These are phyloP conservation scores for Grantiella picta DNA, from an alignment of 2,113 vertebrate species.

Conservation along the genomic window DNA sequence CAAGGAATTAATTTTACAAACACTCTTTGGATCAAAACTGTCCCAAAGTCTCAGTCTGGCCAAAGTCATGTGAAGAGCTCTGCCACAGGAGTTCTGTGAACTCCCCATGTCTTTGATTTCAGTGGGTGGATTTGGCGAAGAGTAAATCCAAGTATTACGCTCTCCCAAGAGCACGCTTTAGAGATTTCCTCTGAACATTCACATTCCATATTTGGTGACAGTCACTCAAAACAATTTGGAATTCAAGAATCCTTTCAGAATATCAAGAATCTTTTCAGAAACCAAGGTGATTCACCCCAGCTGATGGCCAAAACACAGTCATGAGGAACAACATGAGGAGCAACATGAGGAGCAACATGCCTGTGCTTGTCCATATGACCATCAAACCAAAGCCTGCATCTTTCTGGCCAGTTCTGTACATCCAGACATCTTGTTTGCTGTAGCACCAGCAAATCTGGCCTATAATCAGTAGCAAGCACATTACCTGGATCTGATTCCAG, in stretches of 20 bases:
- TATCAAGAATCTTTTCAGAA: neutral
- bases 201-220: neutral
- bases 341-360: fast-evolving
- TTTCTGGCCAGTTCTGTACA: neutral
- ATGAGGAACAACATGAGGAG: fast-evolving
- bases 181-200: neutral
- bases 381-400: neutral
- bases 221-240: neutral
- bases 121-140: neutral
- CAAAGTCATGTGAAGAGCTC: neutral
- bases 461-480: neutral
- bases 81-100: neutral
- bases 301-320: neutral
- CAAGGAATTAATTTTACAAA: neutral
- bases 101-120: neutral
- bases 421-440: neutral
- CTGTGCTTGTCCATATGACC: neutral
- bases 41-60: neutral
- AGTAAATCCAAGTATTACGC: neutral
- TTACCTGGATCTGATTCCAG: neutral
- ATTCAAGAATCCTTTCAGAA: neutral
- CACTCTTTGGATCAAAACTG: neutral
- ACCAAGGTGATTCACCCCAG: neutral
- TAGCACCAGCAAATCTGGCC: neutral
- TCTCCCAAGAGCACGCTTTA: neutral